phyloP scores from a whole-genome alignment of 2,888 invertebrate genomes.

The Amitus sp. region DNA sequence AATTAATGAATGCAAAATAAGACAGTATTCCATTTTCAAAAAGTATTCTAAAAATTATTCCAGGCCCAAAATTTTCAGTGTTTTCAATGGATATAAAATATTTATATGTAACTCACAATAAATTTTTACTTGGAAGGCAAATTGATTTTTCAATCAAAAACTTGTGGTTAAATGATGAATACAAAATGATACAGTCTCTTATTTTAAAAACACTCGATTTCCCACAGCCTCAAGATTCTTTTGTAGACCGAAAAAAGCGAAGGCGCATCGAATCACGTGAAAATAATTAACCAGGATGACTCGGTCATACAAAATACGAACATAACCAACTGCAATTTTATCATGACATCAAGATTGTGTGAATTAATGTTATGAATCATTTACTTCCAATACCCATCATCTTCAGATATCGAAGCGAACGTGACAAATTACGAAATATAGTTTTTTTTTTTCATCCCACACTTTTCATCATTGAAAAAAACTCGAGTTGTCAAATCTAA shows the following conservation, averaged over 20 bases:
- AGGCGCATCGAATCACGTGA: conserved; percentile 10
- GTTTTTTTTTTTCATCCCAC: too few species aligned
- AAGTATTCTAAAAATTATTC: too few species aligned
- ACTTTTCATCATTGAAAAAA: too few species aligned
- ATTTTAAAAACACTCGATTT: conserved; percentile 2
- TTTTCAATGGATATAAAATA: neutral
- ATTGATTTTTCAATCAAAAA: neutral
- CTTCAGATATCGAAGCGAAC: too few species aligned
- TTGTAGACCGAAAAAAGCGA: conserved; percentile 13
- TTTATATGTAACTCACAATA: too few species aligned
- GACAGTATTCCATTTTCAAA: too few species aligned
- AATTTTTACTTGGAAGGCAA: too few species aligned
- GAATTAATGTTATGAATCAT: too few species aligned
- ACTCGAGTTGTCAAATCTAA: too few species aligned
- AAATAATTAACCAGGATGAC: conserved; percentile 21
- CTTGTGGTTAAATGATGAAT: neutral
- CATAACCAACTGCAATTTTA: neutral
- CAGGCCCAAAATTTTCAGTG: neutral
- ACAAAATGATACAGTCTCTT: neutral
- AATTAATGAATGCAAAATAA: too few species aligned
- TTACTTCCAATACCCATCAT: too few species aligned
- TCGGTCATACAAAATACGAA: conserved; percentile 8
- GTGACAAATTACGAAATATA: too few species aligned
- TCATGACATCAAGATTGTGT: neutral
- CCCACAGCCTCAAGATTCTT: conserved; percentile 2